Evolutionary conservation across 2,113 vertebrate genomes (phyloP).

Genomic region (Percopsis transmontana): DNA sequence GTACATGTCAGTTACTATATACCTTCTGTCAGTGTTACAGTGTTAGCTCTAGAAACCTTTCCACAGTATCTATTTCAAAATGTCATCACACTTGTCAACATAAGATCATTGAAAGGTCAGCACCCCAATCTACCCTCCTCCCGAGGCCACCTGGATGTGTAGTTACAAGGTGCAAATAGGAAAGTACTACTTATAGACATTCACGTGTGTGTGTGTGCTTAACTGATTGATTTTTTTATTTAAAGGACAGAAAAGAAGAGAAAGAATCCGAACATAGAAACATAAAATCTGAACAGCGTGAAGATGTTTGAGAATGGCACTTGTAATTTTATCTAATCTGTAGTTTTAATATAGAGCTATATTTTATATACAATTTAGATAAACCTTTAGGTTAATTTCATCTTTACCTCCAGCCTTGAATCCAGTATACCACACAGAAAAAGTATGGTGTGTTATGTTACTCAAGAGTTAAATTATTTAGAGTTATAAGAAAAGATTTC

Average conservation of each 20-base stretch:
- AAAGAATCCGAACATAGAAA: not conserved
- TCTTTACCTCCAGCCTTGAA: too few relatives aligned
- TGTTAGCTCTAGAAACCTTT: slow-evolving; percentile 61
- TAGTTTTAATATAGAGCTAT: too few relatives aligned
- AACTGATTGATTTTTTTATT: not conserved
- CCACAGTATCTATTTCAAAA: slow-evolving; percentile 70
- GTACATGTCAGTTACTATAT: slow-evolving; percentile 6
- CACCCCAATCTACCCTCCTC: slow-evolving; percentile 71
- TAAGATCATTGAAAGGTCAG: slow-evolving; percentile 74
- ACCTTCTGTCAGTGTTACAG: slow-evolving; percentile 40
- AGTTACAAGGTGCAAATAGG: slow-evolving; percentile 65
- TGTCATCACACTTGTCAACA: slow-evolving; percentile 77
- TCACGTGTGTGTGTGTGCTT: slow-evolving; percentile 4
- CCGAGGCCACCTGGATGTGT: slow-evolving; percentile 54
- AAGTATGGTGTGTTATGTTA: too few relatives aligned
- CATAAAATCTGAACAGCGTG: not conserved
- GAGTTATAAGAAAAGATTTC: too few relatives aligned
- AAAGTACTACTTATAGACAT: slow-evolving; percentile 50
- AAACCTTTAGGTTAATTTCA: too few relatives aligned
- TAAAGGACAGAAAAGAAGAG: not conserved
- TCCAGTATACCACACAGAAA: too few relatives aligned
- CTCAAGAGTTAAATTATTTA: too few relatives aligned
- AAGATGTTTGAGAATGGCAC: too few relatives aligned
- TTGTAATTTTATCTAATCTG: too few relatives aligned
- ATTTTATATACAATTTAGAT: too few relatives aligned